Evolutionary conservation across 2,888 invertebrate genomes (phyloP).

Genomic region (Leucania comma): DNA sequence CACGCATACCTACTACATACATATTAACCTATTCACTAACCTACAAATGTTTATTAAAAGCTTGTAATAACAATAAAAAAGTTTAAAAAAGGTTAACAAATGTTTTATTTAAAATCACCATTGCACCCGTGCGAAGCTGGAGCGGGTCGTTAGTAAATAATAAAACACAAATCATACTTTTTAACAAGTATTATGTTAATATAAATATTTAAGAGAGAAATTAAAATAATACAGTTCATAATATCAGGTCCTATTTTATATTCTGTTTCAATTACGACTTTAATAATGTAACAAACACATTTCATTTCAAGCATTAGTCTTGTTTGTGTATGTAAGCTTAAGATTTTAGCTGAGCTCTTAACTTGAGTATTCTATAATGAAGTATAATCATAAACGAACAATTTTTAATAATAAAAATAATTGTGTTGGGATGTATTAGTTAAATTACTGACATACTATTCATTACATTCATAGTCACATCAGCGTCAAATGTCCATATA

Average conservation of each 20-base stretch:
- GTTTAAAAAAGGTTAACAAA: no score
- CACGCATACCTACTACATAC: no score
- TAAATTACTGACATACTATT: conserved; percentile 20
- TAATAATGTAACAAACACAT: conserved; percentile 5
- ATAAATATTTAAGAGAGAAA: neutral
- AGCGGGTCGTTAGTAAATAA: no score
- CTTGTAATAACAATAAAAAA: no score
- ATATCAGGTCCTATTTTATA: conserved; percentile 17
- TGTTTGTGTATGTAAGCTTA: neutral
- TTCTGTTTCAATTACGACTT: conserved; percentile 21
- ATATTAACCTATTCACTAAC: no score
- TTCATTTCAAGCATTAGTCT: conserved; percentile 1
- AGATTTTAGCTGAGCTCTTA: neutral
- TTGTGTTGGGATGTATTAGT: conserved; percentile 11
- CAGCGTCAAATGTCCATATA: conserved; percentile 11
- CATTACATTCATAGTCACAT: conserved; percentile 26
- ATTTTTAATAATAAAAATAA: neutral
- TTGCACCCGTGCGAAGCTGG: no score
- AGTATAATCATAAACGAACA: no score
- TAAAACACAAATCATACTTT: no score
- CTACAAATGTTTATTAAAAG: no score
- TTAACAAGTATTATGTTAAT: neutral
- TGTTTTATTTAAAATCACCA: no score
- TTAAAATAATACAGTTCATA: conserved; percentile 15
- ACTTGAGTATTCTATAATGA: neutral